Conservation (phyloP, 2,113 vertebrate species). For the Canis aureus region DNA sequence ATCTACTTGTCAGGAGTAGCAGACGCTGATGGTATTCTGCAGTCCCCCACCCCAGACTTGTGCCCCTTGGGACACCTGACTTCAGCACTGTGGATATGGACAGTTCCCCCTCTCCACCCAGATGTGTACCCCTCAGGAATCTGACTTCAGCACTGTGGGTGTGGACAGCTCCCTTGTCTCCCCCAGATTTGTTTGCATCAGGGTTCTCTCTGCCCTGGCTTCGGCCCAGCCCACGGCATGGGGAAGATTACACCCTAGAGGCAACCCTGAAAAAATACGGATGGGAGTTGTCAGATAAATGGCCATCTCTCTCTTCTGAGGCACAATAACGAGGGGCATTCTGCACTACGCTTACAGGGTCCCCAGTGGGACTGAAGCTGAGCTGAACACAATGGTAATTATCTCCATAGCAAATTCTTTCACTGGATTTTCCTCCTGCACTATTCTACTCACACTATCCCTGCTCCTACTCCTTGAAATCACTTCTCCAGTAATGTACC, state of each 20-base stretch:
- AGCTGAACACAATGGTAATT: too few species aligned
- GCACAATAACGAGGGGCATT: neutral
- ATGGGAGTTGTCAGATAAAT: neutral
- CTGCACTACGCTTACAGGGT: rapidly evolving
- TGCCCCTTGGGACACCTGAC: neutral
- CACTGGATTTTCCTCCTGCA: neutral
- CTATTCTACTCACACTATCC: neutral
- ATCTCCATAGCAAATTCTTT: rapidly evolving
- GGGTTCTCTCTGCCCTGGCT: neutral
- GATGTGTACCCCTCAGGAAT: too few species aligned
- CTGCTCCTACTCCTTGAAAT: neutral
- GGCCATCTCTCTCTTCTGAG: neutral
- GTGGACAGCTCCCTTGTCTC: neutral
- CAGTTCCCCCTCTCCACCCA: neutral
- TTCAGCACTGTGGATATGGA: neutral
- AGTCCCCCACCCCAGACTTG: too few species aligned
- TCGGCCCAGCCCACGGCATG: too few species aligned
- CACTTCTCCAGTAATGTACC: neutral
- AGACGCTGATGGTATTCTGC: rapidly evolving
- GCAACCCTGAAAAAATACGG: neutral
- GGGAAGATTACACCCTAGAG: neutral
- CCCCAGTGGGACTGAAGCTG: neutral
- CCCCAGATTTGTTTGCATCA: too few species aligned
- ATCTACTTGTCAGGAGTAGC: neutral
- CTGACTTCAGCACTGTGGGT: neutral